Conservation (phyloP, 1,140 invertebrate species). For the Globodera ellingtonae region DNA sequence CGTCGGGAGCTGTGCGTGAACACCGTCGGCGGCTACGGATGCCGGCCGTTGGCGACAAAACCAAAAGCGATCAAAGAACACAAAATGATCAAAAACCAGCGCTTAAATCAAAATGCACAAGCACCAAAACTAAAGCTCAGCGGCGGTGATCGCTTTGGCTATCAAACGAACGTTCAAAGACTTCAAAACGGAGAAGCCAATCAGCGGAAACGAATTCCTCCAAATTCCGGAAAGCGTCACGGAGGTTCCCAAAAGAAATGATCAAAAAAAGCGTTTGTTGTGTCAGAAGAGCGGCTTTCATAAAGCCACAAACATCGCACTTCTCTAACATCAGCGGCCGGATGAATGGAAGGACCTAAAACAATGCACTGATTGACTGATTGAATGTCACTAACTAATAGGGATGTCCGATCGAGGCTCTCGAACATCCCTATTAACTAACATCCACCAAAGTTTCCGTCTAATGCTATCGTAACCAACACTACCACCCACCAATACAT, state of each 20-base stretch:
- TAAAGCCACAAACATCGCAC: neutral
- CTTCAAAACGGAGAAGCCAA: too few species aligned
- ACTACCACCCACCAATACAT: neutral
- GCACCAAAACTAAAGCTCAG: neutral
- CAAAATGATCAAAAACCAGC: neutral
- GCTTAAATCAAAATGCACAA: too few species aligned
- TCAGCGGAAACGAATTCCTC: too few species aligned
- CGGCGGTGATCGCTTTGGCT: too few species aligned
- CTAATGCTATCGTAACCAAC: neutral
- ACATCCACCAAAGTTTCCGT: too few species aligned
- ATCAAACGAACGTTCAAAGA: too few species aligned
- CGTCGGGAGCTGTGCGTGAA: constrained; percentile 11
- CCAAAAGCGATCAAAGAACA: neutral
- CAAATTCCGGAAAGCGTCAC: too few species aligned
- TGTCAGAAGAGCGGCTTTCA: neutral
- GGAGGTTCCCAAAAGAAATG: too few species aligned
- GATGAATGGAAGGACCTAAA: too few species aligned
- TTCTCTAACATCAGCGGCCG: neutral
- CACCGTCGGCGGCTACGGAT: constrained; percentile 18
- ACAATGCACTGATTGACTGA: neutral
- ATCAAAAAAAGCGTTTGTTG: neutral
- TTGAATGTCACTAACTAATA: neutral
- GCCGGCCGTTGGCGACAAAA: constrained; percentile 12
- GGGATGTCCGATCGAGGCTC: too few species aligned
- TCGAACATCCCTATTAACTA: too few species aligned